phyloP scores from a whole-genome alignment of 2,113 vertebrate genomes.

The Microcebus murinus region DNA sequence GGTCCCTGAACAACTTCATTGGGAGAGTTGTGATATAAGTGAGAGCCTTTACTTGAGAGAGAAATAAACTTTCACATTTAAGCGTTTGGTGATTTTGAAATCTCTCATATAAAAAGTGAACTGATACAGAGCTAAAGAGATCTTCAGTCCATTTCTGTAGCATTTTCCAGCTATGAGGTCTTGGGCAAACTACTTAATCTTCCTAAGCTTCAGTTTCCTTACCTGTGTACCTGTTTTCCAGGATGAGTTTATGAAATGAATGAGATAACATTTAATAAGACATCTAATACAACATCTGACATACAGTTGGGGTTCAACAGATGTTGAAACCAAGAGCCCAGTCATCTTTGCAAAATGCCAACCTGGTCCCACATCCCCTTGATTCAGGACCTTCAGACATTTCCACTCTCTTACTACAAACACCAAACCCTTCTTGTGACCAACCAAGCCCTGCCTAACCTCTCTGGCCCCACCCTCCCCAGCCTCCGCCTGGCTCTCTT shows the following conservation, averaged over 20 bases:
- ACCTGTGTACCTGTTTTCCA: background rate
- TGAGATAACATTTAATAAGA: background rate
- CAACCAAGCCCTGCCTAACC: background rate
- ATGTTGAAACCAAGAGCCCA: background rate
- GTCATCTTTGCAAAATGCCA: background rate
- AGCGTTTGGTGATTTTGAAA: background rate
- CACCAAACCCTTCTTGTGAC: background rate
- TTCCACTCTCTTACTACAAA: background rate
- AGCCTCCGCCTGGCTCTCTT: accelerated
- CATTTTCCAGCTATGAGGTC: background rate
- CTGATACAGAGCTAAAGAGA: background rate
- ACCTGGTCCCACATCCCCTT: background rate
- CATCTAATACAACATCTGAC: background rate
- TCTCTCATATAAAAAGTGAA: background rate
- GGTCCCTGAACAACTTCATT: background rate
- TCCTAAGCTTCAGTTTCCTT: background rate
- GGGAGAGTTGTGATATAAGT: background rate
- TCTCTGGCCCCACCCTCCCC: background rate
- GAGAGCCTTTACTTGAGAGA: background rate
- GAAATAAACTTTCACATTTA: background rate
- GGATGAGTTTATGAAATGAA: background rate
- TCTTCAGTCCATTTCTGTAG: background rate
- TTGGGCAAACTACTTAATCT: background rate
- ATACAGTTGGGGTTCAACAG: background rate
- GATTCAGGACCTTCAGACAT: background rate